Conservation (phyloP, 1,140 invertebrate species). For the Gonatopus flavifemur region DNA sequence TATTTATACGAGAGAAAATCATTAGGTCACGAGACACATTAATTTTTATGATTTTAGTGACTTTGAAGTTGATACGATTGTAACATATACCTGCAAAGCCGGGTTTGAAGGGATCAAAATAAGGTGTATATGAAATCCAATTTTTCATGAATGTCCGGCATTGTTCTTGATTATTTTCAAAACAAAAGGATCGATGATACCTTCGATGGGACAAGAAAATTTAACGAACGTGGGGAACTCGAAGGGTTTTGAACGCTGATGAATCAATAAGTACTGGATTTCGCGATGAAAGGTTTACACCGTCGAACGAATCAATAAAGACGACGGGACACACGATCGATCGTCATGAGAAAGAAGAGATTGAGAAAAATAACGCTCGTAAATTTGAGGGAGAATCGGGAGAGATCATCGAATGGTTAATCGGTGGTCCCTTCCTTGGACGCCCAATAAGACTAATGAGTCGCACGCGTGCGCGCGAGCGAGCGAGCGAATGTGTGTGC, state of each 20-base stretch:
- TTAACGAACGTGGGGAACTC: no score
- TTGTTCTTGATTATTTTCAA: no score
- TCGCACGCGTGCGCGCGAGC: constrained; percentile 24
- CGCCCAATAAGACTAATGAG: constrained; percentile 40
- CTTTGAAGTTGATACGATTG: no score
- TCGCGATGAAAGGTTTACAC: background rate
- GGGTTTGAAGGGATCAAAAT: no score
- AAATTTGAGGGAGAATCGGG: constrained; percentile 22
- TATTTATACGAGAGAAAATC: no score
- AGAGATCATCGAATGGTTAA: constrained; percentile 24
- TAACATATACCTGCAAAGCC: no score
- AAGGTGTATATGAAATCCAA: no score
- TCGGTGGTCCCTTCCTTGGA: constrained; percentile 22
- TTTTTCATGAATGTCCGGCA: no score
- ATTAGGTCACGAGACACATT: no score
- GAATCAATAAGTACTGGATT: constrained; percentile 11
- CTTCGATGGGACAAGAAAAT: no score
- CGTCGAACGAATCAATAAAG: background rate
- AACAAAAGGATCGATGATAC: no score
- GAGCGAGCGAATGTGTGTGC: background rate
- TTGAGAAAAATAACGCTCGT: constrained; percentile 18
- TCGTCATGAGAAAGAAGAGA: background rate
- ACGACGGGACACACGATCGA: background rate
- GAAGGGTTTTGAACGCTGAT: background rate
- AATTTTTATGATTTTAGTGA: no score